Base-by-base conservation (phyloP, 2,797 vertebrate species). In the Microctenopoma stevenorrisi region DNA sequence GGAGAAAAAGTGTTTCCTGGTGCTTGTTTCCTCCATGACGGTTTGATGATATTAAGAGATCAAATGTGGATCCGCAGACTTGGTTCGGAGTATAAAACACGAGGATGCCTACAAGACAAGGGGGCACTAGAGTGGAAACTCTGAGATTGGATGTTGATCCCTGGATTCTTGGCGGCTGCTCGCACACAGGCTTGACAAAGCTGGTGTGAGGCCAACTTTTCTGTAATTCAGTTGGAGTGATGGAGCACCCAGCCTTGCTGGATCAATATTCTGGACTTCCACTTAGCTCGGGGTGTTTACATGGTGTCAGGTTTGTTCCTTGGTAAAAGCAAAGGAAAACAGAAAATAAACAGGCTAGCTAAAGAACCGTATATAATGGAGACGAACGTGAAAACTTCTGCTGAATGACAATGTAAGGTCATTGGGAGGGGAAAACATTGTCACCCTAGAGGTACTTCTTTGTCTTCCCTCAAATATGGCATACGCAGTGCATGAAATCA, bases 11-110 rank as follows among this genome's bases (percentile, higher is more conserved):
- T 3, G 40, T 43, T 55, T 52, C 37, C 74, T 43, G n/a, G 61
- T 28, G 14, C 61, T 61, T 38, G 49, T 38, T 52, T 74, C 53
- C 47, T 64, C 65, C 1, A 2, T 79, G 67, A 72, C 2, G 3
- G 49, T 80, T 81, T 6, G 22, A 54, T 35, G 67, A 79, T 56
- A 72, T 86, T 76, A 76, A 72, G 70, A 74, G 76, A 84, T 88
- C 63, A 61, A 68, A 51, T 60, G 54, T 79, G 56, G 60, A 71
- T 82, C 46, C 4, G 11, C 59, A 50, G 78, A 73, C 58, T 57
- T 58, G 18, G 52, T 72, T 76, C 53, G 15, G 56, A 74, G 74
- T 59, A 47, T 60, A 75, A 81, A 83, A 79, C 59, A 62, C 4
- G 11, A 53, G 57, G 52, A 58, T 82, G 82, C 87, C 83, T 80